Conservation (phyloP, 2,888 invertebrate species). For the Stenoptilia bipunctidactyla region DNA sequence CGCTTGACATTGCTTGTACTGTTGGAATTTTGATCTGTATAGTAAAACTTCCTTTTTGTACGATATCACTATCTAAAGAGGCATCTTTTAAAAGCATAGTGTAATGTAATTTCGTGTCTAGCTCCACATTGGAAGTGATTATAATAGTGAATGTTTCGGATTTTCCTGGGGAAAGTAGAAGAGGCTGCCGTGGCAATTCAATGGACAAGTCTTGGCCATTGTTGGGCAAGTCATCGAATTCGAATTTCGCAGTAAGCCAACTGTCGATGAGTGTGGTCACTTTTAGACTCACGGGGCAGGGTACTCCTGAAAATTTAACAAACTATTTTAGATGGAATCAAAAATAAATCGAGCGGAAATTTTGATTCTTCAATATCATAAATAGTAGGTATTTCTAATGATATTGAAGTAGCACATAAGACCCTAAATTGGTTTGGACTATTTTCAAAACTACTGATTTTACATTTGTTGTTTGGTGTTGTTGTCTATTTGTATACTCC, state of each 20-base stretch:
- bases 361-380: too few species aligned
- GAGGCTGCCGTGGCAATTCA: conserved; percentile 45
- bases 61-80: conserved; percentile 35
- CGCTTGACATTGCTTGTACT: conserved; percentile 47
- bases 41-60: conserved; percentile 32
- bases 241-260: conserved; percentile 49
- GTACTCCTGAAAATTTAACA: conserved; percentile 45
- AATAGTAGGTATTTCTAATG: neutral
- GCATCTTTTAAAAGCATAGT: conserved; percentile 42
- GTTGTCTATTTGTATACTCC: too few species aligned
- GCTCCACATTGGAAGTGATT: conserved; percentile 42
- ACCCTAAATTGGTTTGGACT: too few species aligned
- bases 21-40: conserved; percentile 44
- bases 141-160: conserved; percentile 38
- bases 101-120: conserved; percentile 31
- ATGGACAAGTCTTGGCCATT: conserved; percentile 32
- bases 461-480: too few species aligned
- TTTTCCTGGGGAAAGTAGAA: conserved; percentile 45
- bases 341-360: too few species aligned
- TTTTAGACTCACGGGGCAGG: conserved; percentile 29
- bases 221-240: conserved; percentile 33
- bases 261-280: conserved; percentile 43
- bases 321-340: too few species aligned
- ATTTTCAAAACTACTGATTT: too few species aligned
- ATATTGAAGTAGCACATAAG: neutral